phyloP scores from a whole-genome alignment of 2,797 vertebrate species.

The Myiothlypis chrysogaster region DNA sequence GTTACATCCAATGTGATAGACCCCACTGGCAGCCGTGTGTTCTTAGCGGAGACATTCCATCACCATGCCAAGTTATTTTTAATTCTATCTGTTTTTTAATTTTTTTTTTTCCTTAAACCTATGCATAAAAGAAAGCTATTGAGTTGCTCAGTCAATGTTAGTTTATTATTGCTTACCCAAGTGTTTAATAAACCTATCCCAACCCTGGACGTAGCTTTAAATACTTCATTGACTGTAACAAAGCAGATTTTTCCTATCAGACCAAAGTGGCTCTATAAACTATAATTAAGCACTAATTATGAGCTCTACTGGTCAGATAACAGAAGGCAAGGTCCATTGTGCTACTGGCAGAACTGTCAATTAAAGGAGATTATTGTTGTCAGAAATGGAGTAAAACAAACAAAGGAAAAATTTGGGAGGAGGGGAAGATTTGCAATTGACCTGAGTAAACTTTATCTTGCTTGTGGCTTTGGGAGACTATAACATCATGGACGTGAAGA shows the following conservation, averaged over 20 bases:
- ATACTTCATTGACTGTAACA: slow-evolving; percentile 77
- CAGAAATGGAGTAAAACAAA: slow-evolving; percentile 62
- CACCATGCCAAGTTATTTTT: slow-evolving; percentile 66
- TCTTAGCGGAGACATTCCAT: slow-evolving; percentile 31
- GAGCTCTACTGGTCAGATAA: slow-evolving; percentile 71
- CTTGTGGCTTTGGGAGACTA: not conserved
- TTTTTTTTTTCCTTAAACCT: not conserved
- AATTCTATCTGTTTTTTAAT: slow-evolving; percentile 42
- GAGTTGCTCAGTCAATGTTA: slow-evolving; percentile 70
- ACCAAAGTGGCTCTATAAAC: slow-evolving; percentile 73
- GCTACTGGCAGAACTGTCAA: not conserved
- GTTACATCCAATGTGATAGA: slow-evolving; percentile 42
- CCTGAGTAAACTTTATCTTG: slow-evolving; percentile 13
- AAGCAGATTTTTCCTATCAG: slow-evolving; percentile 72
- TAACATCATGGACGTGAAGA: not conserved
- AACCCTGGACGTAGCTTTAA: slow-evolving; percentile 62
- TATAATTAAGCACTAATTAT: slow-evolving; percentile 78
- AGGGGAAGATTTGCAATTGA: slow-evolving; percentile 6
- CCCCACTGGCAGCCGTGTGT: slow-evolving; percentile 36
- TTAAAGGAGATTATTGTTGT: slow-evolving; percentile 63
- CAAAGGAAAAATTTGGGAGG: not conserved
- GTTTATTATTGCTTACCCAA: slow-evolving; percentile 79
- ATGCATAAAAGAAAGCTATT: slow-evolving; percentile 68
- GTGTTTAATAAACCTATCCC: slow-evolving; percentile 77
- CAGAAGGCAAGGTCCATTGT: slow-evolving; percentile 67